Conservation (phyloP, 1,140 invertebrate genomes). For the Drosophila bocqueti region DNA sequence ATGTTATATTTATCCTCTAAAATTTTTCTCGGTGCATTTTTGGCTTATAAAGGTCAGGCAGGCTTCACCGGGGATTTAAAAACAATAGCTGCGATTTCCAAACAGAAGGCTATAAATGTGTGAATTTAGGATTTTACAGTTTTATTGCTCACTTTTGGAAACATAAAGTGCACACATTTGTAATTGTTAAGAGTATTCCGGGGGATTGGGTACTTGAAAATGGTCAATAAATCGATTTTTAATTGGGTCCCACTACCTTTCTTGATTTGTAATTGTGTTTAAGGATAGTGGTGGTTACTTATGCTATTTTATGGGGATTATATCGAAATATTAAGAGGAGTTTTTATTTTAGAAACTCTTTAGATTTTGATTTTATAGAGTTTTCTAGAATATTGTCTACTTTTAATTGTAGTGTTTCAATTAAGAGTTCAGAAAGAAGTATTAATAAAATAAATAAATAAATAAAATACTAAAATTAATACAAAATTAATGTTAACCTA, state of each 20-base stretch:
- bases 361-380: neutral
- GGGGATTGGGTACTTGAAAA: neutral
- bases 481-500: neutral
- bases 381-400: neutral
- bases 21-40: slow-evolving; percentile 1
- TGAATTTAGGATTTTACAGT: slow-evolving; percentile 3
- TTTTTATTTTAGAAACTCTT: neutral
- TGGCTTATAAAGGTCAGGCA: slow-evolving; percentile 6
- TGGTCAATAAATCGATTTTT: neutral
- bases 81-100: neutral
- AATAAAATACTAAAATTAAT: too few relatives aligned
- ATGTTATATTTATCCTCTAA: neutral
- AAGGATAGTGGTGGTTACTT: neutral
- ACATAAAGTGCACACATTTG: neutral
- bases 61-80: neutral
- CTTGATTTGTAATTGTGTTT: too few relatives aligned
- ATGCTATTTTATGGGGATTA: neutral
- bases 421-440: neutral
- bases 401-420: neutral
- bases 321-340: neutral
- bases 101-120: slow-evolving; percentile 9
- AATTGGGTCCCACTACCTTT: neutral
- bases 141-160: slow-evolving; percentile 15
- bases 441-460: neutral
- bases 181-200: neutral